Evolutionary conservation across 2,888 invertebrate genomes (phyloP).

Genomic region (Tipula unca): DNA sequence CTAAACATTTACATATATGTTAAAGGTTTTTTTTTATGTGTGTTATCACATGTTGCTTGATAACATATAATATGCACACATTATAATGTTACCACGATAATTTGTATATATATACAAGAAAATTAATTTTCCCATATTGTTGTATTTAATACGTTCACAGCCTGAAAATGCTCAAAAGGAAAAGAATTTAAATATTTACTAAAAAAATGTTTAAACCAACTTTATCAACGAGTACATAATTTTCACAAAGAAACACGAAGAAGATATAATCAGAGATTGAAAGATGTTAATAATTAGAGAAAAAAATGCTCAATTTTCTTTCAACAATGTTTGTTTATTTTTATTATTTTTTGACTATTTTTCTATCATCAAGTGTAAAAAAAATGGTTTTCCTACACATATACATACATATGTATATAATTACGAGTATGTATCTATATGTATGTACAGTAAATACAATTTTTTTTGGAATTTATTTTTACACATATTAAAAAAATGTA

Average conservation of each 20-base stretch:
- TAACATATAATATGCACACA: not conserved
- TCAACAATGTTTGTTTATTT: not conserved
- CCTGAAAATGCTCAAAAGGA: not conserved
- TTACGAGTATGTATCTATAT: too few relatives aligned
- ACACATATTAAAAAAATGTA: not conserved
- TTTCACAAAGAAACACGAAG: not conserved
- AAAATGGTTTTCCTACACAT: not conserved
- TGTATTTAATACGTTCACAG: not conserved
- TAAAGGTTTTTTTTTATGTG: not conserved
- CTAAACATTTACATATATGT: not conserved
- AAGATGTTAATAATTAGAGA: not conserved
- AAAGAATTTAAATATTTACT: constrained; percentile 2
- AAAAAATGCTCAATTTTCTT: not conserved
- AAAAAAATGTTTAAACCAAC: not conserved
- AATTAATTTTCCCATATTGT: not conserved
- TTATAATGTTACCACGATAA: not conserved
- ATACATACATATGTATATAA: not conserved
- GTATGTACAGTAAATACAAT: too few relatives aligned
- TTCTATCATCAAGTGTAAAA: not conserved
- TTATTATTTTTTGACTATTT: constrained; percentile 1
- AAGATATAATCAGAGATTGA: not conserved
- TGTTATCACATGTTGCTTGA: not conserved
- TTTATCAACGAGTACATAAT: not conserved
- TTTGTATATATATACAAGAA: not conserved
- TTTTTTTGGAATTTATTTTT: not conserved